Evolutionary conservation across 1,140 invertebrate species (phyloP).

Genomic region (Physella acuta): DNA sequence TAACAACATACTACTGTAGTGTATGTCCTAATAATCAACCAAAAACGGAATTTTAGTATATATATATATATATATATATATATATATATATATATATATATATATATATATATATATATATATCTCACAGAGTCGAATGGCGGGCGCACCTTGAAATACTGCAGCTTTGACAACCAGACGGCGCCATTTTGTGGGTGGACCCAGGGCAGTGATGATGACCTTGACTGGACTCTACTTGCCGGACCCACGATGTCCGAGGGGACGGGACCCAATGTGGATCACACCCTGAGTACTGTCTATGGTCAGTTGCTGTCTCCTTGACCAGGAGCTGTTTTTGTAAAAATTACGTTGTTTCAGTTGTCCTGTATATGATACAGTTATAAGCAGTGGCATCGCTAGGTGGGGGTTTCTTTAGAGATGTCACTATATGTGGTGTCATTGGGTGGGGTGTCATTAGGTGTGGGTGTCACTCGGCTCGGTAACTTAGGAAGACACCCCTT

Average conservation of each 20-base stretch:
- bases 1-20: background rate
- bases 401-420: too few relatives aligned
- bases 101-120: background rate
- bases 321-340: too few relatives aligned
- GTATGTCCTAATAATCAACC: too few relatives aligned
- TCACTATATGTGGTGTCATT: too few relatives aligned
- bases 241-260: constrained; percentile 36
- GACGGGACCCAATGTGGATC: constrained; percentile 48
- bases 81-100: background rate
- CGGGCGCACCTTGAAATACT: background rate
- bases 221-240: constrained; percentile 47
- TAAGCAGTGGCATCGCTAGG: too few relatives aligned
- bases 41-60: too few relatives aligned
- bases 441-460: too few relatives aligned
- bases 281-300: constrained; percentile 37
- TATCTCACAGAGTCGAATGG: background rate
- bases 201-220: constrained; percentile 41
- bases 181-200: constrained; percentile 47
- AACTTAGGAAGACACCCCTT: too few relatives aligned
- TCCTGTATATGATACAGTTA: too few relatives aligned
- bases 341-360: too few relatives aligned
- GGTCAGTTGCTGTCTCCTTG: too few relatives aligned
- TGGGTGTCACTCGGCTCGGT: too few relatives aligned
- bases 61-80: background rate
- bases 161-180: constrained; percentile 11